Evolutionary conservation across 1,140 invertebrate genomes (phyloP), one percentile per base, ranked within the genome.

Genomic region (Diorhabda carinulata): DNA sequence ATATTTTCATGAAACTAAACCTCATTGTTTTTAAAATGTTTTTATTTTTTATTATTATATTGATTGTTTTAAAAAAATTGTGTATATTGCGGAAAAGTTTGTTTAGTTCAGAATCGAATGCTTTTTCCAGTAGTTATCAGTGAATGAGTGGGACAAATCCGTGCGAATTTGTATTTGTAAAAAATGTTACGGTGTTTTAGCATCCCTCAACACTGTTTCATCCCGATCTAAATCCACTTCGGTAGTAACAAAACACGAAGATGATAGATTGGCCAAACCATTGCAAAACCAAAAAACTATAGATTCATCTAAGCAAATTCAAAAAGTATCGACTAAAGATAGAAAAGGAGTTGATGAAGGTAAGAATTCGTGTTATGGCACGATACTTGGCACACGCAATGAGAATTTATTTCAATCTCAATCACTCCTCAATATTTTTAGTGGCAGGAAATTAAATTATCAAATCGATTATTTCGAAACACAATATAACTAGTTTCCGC

Each of bases 161-260:
- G 72, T 73, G 72, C 58, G 66, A 52, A 60, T 58, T 58, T 70
- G 68, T 71, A 74, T 61, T 72, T 69, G 73, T 78, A 78, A 76
- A 72, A 73, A 73, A 75, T 74, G 67, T 78, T 78, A 75, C 79
- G 78, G 75, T 81, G 74, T 81, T 81, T 79, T 81, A 81, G 80
- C 80, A 77, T 81, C 79, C 80, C 74, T 81, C 78, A 80, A 80
- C 76, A 79, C 80, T 76, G 78, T 76, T 73, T 79, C 78, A 77
- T 79, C 77, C 78, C 79, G 79, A 78, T 81, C 77, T 81, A 80
- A 81, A 81, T 71, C 75, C 78, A 81, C 74, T 76, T 77, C 79
- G 74, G 78, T 81, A 72, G 72, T 78, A 69, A 74, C 77, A 77
- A 81, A 80, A 79, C 77, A 73, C 63, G 79, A 80, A 76, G 80